These are phyloP conservation scores for Corythaeola cristata DNA, from an alignment of 2,113 vertebrate genomes.

Conservation along the genomic window DNA sequence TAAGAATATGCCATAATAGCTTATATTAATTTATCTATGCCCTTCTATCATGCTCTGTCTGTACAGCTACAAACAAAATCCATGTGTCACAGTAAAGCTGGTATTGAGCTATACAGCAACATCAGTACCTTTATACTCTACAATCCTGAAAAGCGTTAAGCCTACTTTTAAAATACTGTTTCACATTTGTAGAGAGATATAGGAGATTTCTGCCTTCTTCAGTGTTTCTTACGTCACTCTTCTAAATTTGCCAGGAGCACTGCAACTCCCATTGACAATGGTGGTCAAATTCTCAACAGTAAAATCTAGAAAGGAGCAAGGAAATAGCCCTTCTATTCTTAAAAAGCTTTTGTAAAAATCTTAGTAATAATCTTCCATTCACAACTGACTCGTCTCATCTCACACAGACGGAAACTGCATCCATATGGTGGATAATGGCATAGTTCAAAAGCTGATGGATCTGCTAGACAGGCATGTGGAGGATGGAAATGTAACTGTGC, in stretches of 20 bases:
- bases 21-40: not conserved
- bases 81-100: not conserved
- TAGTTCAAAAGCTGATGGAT: conserved; percentile 93
- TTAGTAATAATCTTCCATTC: not conserved
- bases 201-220: not conserved
- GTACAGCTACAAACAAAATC: not conserved
- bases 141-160: not conserved
- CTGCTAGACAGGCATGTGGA: conserved; percentile 93
- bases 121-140: not conserved
- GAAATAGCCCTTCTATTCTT: not conserved
- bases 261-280: not conserved
- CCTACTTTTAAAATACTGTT: not conserved
- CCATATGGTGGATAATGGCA: conserved; percentile 97
- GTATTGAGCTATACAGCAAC: not conserved
- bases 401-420: conserved; percentile 93
- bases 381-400: conserved; percentile 42
- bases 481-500: conserved; percentile 95
- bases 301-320: not conserved
- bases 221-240: not conserved
- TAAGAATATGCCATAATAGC: conserved; percentile 63
- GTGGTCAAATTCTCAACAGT: not conserved
- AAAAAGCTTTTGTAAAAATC: not conserved
- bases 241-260: not conserved
- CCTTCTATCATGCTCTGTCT: not conserved
- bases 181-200: not conserved